Percentiles rank a stretch among this genome's conserved stretches.
Evolutionary conservation across 2,113 vertebrate species (phyloP).

Genomic region (Gallinago jamesoni): DNA sequence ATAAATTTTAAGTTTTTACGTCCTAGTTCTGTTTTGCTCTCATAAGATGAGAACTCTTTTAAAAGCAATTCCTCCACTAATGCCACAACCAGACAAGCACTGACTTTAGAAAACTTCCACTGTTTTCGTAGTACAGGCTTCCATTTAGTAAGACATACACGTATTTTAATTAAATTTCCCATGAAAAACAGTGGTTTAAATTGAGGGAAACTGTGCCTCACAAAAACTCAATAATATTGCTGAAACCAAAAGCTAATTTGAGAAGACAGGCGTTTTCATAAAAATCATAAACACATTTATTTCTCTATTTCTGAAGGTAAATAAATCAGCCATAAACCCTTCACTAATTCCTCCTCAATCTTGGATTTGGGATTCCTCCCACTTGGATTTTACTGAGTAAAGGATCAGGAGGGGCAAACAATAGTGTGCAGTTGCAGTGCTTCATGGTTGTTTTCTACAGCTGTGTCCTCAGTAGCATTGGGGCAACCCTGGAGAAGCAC

Average conservation of each 20-base stretch:
- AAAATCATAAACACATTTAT: background rate
- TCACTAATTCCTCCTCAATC: background rate
- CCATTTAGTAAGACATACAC: slow-evolving; percentile 39
- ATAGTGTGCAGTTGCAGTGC: too few relatives aligned
- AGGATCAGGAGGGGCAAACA: background rate
- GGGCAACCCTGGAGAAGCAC: accelerated
- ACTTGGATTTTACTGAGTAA: background rate
- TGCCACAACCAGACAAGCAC: slow-evolving; percentile 8
- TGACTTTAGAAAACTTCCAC: slow-evolving; percentile 9
- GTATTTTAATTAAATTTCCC: slow-evolving; percentile 51
- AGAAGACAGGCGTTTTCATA: background rate
- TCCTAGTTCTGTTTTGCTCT: background rate
- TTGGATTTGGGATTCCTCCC: background rate
- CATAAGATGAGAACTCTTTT: background rate
- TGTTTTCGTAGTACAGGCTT: slow-evolving; percentile 27
- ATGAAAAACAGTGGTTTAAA: slow-evolving; percentile 35
- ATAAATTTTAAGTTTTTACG: background rate
- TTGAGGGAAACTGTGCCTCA: background rate
- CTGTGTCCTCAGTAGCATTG: background rate
- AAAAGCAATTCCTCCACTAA: background rate
- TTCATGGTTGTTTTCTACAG: background rate
- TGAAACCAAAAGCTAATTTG: slow-evolving; percentile 10
- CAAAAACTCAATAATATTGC: background rate
- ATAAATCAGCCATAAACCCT: background rate
- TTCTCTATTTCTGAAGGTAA: background rate